phyloP scores from a whole-genome alignment of 2,888 invertebrate species.

The Phymatocera aterrima region DNA sequence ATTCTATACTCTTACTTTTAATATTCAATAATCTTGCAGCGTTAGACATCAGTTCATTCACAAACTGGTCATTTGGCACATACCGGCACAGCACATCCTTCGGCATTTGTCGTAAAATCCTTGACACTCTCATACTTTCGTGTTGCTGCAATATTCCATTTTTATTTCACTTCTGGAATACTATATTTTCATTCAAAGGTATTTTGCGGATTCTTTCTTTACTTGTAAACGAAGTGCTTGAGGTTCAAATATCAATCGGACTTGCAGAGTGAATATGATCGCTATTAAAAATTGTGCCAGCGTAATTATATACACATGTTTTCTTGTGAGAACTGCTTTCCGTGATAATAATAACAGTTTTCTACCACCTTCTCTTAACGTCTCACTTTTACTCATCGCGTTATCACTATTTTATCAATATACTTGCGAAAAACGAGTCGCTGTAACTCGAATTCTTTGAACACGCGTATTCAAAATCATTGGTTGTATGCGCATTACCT shows the following conservation, averaged over 20 bases:
- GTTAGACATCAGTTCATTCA: slow-evolving; percentile 52
- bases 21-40: slow-evolving; percentile 48
- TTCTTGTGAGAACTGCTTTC: slow-evolving; percentile 54
- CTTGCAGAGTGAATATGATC: slow-evolving; percentile 52
- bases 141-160: not conserved
- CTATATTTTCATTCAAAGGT: not conserved
- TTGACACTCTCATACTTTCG: not conserved
- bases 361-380: not conserved
- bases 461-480: not conserved
- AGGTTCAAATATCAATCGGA: slow-evolving; percentile 57
- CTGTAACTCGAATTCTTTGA: not conserved
- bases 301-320: slow-evolving; percentile 47
- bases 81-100: slow-evolving; percentile 50
- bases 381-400: not conserved
- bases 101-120: slow-evolving; percentile 47
- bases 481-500: not conserved
- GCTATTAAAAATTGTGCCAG: slow-evolving; percentile 53
- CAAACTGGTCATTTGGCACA: slow-evolving; percentile 51
- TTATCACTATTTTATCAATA: not conserved
- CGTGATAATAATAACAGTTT: slow-evolving; percentile 49
- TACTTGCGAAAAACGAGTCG: not conserved
- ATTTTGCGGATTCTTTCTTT: not conserved
- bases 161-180: not conserved
- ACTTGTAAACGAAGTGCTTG: slow-evolving; percentile 51
- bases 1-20: slow-evolving; percentile 44